A percentile compares a stretch with the other conserved stretches of the same genome.
phyloP scores from a whole-genome alignment of 1,140 invertebrate genomes.

The Hetaerina americana region DNA sequence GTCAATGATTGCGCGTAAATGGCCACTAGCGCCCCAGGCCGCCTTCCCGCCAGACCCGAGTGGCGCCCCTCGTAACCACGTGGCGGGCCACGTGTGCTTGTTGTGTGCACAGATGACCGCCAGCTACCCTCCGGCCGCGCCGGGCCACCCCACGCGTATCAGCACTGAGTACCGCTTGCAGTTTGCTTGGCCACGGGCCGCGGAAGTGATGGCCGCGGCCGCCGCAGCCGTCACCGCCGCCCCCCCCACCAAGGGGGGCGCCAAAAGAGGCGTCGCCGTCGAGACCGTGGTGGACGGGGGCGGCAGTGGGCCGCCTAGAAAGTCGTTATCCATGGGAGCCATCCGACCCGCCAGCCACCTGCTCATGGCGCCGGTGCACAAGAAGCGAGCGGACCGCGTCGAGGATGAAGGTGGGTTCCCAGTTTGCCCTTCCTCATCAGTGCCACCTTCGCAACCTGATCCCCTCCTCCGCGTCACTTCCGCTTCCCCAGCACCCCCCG shows the following conservation, averaged over 20 bases:
- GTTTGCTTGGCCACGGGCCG: slow-evolving; percentile 63
- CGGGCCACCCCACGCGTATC: slow-evolving; percentile 37
- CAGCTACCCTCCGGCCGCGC: slow-evolving; percentile 13
- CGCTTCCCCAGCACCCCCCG: no score
- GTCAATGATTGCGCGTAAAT: no score
- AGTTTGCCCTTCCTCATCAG: no score
- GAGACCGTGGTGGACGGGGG: slow-evolving; percentile 6
- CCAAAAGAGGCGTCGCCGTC: slow-evolving; percentile 6
- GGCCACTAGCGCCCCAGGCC: no score
- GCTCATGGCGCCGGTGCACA: slow-evolving; percentile 39
- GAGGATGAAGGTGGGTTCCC: slow-evolving; percentile 22
- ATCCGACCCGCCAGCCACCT: slow-evolving; percentile 49
- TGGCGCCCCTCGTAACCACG: not conserved
- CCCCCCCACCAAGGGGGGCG: slow-evolving; percentile 21
- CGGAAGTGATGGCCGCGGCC: not conserved
- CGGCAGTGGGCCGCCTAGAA: slow-evolving; percentile 43
- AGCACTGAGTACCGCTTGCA: slow-evolving; percentile 78
- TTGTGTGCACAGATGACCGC: slow-evolving; percentile 12
- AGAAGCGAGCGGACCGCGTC: slow-evolving; percentile 40
- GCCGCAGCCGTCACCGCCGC: slow-evolving; percentile 29
- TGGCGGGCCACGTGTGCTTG: not conserved
- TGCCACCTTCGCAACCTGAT: no score
- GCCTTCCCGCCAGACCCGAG: no score
- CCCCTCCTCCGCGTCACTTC: no score
- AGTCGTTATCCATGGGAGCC: slow-evolving; percentile 74